Evolutionary conservation across 2,113 vertebrate genomes (phyloP).

Genomic region (Thermophis baileyi): DNA sequence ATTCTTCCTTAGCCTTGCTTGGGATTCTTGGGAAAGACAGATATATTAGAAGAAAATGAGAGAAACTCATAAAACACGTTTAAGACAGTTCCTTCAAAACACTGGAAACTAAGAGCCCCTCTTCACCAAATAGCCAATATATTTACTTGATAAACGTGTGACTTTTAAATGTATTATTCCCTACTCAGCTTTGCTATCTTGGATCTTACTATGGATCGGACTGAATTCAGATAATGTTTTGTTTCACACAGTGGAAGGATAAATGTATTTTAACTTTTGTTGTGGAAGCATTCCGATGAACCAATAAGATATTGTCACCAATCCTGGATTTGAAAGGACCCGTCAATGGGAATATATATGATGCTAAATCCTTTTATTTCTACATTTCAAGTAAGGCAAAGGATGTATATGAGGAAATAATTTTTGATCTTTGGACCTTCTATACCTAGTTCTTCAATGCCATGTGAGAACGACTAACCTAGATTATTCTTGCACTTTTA

Average conservation of each 20-base stretch:
- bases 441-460: not conserved
- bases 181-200: not conserved
- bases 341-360: not conserved
- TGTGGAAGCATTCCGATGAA: not conserved
- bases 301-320: not conserved
- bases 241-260: not conserved
- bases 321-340: not conserved
- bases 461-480: not conserved
- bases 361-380: not conserved
- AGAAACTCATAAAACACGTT: not conserved
- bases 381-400: not conserved
- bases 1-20: not conserved
- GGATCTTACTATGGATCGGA: not conserved
- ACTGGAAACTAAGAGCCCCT: not conserved
- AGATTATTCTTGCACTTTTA: not conserved
- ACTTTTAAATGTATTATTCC: slow-evolving; percentile 2
- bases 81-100: not conserved
- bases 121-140: not conserved
- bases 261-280: slow-evolving; percentile 6
- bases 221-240: not conserved
- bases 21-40: not conserved
- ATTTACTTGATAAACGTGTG: not conserved
- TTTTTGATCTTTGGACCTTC: not conserved
- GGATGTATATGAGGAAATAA: not conserved
- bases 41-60: not conserved